Evolutionary conservation across 2,113 vertebrate species (phyloP).

Genomic region (Lota lota): DNA sequence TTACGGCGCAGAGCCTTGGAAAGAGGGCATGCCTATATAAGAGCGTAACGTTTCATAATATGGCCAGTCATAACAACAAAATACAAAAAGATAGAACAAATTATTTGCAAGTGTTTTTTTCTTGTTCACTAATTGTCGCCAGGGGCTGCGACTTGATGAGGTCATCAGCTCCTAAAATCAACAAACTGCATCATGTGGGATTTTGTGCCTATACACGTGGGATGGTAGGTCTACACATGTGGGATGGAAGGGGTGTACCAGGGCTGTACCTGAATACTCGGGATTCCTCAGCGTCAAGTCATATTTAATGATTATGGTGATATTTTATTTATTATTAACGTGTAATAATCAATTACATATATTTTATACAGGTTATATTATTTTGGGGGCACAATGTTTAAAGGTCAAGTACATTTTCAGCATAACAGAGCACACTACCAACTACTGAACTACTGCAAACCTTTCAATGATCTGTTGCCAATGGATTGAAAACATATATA

Average conservation of each 20-base stretch:
- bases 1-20: slow-evolving; percentile 81
- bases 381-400: too few species aligned
- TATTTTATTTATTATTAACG: too few species aligned
- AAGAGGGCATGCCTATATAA: background rate
- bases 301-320: too few species aligned
- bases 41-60: background rate
- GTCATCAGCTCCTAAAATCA: slow-evolving; percentile 65
- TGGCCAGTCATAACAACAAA: background rate
- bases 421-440: too few species aligned
- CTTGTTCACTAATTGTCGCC: slow-evolving; percentile 48
- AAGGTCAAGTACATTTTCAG: too few species aligned
- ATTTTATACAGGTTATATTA: too few species aligned
- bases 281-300: background rate
- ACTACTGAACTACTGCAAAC: too few species aligned
- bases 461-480: too few species aligned
- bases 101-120: too few species aligned
- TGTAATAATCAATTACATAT: too few species aligned
- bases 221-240: too few species aligned
- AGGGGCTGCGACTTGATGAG: slow-evolving; percentile 54
- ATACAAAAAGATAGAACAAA: slow-evolving; percentile 27
- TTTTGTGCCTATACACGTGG: background rate
- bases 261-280: background rate
- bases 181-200: slow-evolving; percentile 60
- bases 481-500: too few species aligned
- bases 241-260: slow-evolving; percentile 6